A percentile compares a stretch with the other conserved stretches of the same genome.
phyloP scores from a whole-genome alignment of 2,797 vertebrate genomes.

The Falco rusticolus region DNA sequence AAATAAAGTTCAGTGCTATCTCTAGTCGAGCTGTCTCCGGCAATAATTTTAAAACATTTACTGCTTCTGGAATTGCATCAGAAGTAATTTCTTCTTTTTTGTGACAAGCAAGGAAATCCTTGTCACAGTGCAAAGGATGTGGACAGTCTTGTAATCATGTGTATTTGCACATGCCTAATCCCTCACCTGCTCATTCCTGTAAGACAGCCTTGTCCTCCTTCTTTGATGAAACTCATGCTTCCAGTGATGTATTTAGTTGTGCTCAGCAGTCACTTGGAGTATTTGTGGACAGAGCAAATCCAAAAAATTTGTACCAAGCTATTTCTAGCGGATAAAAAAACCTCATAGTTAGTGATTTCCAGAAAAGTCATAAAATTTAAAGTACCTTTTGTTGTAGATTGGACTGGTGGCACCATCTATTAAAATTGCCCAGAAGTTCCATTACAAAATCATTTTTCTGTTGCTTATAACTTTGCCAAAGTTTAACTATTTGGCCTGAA shows the following conservation, averaged over 20 bases:
- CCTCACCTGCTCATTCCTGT: not conserved
- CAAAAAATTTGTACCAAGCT: not conserved
- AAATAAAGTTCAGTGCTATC: not conserved
- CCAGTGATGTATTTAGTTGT: not conserved
- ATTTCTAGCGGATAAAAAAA: not conserved
- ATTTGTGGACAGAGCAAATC: not conserved
- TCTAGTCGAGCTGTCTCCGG: not conserved
- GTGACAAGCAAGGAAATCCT: not conserved
- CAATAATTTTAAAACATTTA: not conserved
- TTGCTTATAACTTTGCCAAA: constrained; percentile 9
- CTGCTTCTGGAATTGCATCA: not conserved
- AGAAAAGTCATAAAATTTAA: not conserved
- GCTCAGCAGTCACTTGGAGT: not conserved
- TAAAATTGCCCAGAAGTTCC: constrained; percentile 34
- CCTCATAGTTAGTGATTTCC: not conserved
- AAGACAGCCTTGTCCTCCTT: not conserved
- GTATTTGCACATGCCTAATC: not conserved
- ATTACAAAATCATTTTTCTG: not conserved
- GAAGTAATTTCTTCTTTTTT: not conserved
- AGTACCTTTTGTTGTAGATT: not conserved
- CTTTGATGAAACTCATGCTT: not conserved
- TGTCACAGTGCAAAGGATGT: not conserved
- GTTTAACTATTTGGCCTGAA: constrained; percentile 35
- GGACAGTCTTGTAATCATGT: not conserved
- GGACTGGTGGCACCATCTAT: not conserved